Percentiles rank a stretch among this genome's conserved stretches.
These are phyloP conservation scores for Esox lucius DNA, from an alignment of 2,797 vertebrate genomes.

Conservation along the genomic window DNA sequence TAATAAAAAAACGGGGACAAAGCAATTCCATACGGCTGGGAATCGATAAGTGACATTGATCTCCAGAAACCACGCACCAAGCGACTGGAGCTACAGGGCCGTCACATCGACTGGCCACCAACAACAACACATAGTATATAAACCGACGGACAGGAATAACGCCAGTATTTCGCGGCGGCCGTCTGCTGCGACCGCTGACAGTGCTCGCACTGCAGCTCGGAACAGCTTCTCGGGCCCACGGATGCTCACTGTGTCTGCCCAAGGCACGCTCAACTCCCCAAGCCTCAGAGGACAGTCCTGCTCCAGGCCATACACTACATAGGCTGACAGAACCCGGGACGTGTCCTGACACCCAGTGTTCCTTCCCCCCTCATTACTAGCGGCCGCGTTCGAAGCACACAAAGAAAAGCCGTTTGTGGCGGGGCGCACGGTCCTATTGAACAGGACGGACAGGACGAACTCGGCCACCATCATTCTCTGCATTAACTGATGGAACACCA, in stretches of 20 bases:
- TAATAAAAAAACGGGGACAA: background rate
- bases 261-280: background rate
- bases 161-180: background rate
- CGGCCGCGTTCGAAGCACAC: background rate
- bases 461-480: background rate
- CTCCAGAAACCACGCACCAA: background rate
- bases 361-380: background rate
- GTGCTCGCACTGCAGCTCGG: background rate
- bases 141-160: background rate
- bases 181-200: background rate
- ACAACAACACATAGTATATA: background rate
- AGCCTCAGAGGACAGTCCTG: background rate
- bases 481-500: background rate
- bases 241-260: background rate
- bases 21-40: background rate
- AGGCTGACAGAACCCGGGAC: background rate
- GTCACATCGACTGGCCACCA: background rate
- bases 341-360: background rate
- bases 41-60: constrained; percentile 12
- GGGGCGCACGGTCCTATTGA: background rate
- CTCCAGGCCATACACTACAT: background rate
- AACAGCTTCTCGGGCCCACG: background rate
- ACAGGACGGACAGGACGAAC: background rate
- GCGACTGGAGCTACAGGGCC: background rate
- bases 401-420: background rate